Percentiles rank a stretch among this genome's conserved stretches.
These are phyloP conservation scores for Bombus pascuorum DNA, from an alignment of 1,140 invertebrate genomes.

Conservation along the genomic window DNA sequence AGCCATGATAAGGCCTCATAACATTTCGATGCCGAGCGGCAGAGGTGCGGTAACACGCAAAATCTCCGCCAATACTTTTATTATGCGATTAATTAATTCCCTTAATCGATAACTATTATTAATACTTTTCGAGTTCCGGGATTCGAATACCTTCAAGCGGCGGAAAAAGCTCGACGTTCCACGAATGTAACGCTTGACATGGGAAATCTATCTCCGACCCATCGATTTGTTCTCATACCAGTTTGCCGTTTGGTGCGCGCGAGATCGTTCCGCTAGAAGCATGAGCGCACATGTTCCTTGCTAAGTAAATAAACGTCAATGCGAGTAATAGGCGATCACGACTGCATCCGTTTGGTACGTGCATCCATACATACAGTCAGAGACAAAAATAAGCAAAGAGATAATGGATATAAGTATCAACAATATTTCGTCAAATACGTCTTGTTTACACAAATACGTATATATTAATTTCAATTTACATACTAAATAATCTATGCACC, in stretches of 20 bases:
- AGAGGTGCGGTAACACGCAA: not conserved
- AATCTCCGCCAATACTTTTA: not conserved
- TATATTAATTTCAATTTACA: too few relatives aligned
- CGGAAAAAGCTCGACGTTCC: not conserved
- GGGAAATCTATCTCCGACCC: conserved; percentile 12
- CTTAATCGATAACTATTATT: not conserved
- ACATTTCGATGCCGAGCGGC: not conserved
- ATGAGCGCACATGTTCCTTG: not conserved
- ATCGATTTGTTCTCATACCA: conserved; percentile 36
- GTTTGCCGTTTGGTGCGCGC: not conserved
- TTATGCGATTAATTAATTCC: conserved; percentile 3
- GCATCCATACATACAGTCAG: not conserved
- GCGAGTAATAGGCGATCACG: not conserved
- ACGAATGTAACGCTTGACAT: not conserved
- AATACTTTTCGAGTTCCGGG: not conserved
- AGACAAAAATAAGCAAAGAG: too few relatives aligned
- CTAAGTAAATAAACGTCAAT: conserved; percentile 24
- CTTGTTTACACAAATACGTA: too few relatives aligned
- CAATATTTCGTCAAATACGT: too few relatives aligned
- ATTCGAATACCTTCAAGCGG: too few relatives aligned
- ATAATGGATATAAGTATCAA: too few relatives aligned
- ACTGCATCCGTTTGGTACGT: not conserved
- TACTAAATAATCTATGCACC: too few relatives aligned
- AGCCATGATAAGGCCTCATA: not conserved
- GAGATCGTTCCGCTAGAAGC: not conserved